phyloP scores from a whole-genome alignment of 2,888 invertebrate genomes.

The Leptinotarsa tumamoca region DNA sequence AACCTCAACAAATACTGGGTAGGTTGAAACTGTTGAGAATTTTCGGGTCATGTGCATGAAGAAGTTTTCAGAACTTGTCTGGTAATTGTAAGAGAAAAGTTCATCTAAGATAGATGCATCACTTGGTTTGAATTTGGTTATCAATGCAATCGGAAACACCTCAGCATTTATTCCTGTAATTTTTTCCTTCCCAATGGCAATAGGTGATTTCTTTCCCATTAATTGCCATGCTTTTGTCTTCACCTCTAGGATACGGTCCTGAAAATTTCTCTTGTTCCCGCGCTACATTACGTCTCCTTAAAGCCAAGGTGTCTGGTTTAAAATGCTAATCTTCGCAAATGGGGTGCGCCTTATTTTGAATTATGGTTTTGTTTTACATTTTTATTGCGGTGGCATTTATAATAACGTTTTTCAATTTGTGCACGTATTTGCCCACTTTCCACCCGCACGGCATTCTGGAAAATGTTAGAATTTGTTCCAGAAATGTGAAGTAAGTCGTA shows the following conservation, averaged over 20 bases:
- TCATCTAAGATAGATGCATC: too few relatives aligned
- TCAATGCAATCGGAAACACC: too few relatives aligned
- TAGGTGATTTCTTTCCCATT: background rate
- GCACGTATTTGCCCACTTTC: constrained; percentile 46
- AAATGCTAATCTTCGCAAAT: constrained; percentile 69
- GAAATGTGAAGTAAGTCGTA: constrained; percentile 7
- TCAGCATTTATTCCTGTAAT: background rate
- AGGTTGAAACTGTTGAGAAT: too few relatives aligned
- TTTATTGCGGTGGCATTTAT: constrained; percentile 68
- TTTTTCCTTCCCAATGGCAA: too few relatives aligned
- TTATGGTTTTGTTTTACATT: constrained; percentile 69
- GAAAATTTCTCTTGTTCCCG: constrained; percentile 50
- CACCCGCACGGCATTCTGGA: constrained; percentile 32
- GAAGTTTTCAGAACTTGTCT: too few relatives aligned
- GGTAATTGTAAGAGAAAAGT: too few relatives aligned
- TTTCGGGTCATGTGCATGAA: too few relatives aligned
- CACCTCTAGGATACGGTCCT: constrained; percentile 11
- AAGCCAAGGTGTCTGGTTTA: constrained; percentile 68
- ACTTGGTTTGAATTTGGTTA: too few relatives aligned
- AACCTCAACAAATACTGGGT: too few relatives aligned
- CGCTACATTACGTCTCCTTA: constrained; percentile 65
- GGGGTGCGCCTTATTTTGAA: constrained; percentile 68
- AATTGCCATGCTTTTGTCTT: background rate
- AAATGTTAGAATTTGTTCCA: constrained; percentile 23
- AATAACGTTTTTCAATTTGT: constrained; percentile 68